Evolutionary conservation across 30 jellyfish, hydroid and myxozoan genomes (phyloP).

Genomic region (Chrysaora quinquecirrha): DNA sequence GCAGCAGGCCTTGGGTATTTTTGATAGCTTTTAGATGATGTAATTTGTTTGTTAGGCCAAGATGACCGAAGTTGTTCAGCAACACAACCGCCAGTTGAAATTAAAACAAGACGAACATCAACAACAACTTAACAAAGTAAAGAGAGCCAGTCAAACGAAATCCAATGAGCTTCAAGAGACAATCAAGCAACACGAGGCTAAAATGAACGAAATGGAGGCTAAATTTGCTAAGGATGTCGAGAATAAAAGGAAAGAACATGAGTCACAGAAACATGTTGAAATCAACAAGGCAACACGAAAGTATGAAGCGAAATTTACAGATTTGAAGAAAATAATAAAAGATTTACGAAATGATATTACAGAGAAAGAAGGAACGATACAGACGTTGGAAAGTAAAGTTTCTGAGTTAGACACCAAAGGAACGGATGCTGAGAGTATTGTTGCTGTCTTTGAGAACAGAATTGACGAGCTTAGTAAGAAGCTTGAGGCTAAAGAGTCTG

Average conservation of each 20-base stretch:
- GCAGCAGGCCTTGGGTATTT: no score
- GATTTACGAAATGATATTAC: slow-evolving; percentile 73
- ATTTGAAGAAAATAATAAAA: slow-evolving; percentile 85
- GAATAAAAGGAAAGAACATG: slow-evolving; percentile 75
- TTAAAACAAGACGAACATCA: slow-evolving; percentile 80
- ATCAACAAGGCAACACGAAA: slow-evolving; percentile 80
- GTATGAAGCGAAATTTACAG: slow-evolving; percentile 77
- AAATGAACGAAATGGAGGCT: slow-evolving; percentile 70
- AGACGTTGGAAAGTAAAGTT: slow-evolving; percentile 22
- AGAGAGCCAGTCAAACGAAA: slow-evolving; percentile 66
- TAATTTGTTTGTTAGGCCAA: slow-evolving; percentile 47
- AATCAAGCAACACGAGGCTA: slow-evolving; percentile 74
- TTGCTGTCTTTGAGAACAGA: slow-evolving; percentile 46
- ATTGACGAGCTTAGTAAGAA: slow-evolving; percentile 55
- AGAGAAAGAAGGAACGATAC: slow-evolving; percentile 75
- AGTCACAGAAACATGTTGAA: slow-evolving; percentile 86
- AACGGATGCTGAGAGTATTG: slow-evolving; percentile 52
- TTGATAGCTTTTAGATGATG: no score
- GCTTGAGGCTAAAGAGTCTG: slow-evolving; percentile 27
- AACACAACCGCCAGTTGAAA: slow-evolving; percentile 72
- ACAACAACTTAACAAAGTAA: slow-evolving; percentile 75
- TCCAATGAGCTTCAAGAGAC: slow-evolving; percentile 83
- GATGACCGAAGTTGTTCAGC: slow-evolving; percentile 63
- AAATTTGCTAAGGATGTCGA: slow-evolving; percentile 70
- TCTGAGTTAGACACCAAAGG: slow-evolving; percentile 53